Evolutionary conservation across 64 coral and sea anemone genomes (phyloP).

Genomic region (Catalaphyllia jardinei): DNA sequence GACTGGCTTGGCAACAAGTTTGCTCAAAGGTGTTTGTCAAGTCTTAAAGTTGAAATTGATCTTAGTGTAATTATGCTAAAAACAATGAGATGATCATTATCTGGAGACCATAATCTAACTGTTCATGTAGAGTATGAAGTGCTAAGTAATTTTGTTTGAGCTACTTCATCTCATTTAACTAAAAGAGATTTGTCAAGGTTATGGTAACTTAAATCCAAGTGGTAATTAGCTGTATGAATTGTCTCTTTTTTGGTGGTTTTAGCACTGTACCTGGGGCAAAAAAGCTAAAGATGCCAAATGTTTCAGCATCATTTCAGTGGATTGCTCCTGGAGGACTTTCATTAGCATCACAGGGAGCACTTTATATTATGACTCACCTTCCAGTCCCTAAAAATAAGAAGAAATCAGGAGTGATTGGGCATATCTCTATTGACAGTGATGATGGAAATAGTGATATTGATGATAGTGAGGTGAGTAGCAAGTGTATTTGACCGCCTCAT

Average conservation of each 20-base stretch:
- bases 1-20: no score
- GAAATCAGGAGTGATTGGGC: conserved; percentile 10
- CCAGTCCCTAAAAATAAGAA: conserved; percentile 12
- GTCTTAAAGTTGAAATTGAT: no score
- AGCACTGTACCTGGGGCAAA: conserved; percentile 15
- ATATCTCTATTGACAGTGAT: conserved; percentile 19
- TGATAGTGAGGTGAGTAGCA: conserved; percentile 14
- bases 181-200: no score
- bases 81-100: no score
- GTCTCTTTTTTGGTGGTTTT: not conserved
- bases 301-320: conserved; percentile 18
- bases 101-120: no score
- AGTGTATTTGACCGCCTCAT: conserved; percentile 2
- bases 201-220: no score
- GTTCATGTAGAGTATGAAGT: conserved; percentile 13
- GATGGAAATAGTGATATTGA: conserved; percentile 16
- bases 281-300: conserved; percentile 22
- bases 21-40: no score
- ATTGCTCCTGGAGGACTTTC: conserved; percentile 6
- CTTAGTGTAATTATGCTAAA: no score
- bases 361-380: conserved; percentile 21
- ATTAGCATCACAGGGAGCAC: conserved; percentile 8
- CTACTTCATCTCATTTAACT: not conserved
- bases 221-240: no score
- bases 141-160: conserved; percentile 12